Percentiles rank a stretch among this genome's conserved stretches.
phyloP scores from a whole-genome alignment of 1,140 invertebrate genomes.

The Kradibia gibbosae region DNA sequence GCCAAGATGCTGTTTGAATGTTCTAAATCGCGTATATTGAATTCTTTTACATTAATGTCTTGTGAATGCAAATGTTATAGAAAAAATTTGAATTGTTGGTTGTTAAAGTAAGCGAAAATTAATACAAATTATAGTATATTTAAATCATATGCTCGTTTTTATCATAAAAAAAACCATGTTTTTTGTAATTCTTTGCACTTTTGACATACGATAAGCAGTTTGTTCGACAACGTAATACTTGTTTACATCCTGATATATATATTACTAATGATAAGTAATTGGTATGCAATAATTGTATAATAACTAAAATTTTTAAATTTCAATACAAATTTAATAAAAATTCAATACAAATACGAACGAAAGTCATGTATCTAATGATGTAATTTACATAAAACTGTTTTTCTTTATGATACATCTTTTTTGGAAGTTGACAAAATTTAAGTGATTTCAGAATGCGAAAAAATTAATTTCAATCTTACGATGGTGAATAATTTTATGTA shows the following conservation, averaged over 20 bases:
- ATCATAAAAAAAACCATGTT: slow-evolving; percentile 15
- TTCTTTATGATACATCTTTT: too few species aligned
- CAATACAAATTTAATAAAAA: too few species aligned
- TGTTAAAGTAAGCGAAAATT: slow-evolving; percentile 8
- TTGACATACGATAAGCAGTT: not conserved
- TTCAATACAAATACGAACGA: too few species aligned
- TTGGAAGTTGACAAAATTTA: too few species aligned
- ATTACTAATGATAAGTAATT: too few species aligned
- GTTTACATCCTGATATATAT: not conserved
- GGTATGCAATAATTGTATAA: too few species aligned
- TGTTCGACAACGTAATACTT: not conserved
- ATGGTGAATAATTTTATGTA: too few species aligned
- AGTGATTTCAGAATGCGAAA: too few species aligned
- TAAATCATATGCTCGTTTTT: not conserved
- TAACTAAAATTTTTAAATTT: too few species aligned
- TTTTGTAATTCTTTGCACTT: slow-evolving; percentile 28
- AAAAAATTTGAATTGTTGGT: slow-evolving; percentile 37
- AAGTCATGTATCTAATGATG: too few species aligned
- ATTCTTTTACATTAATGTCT: slow-evolving; percentile 10
- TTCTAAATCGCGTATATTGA: slow-evolving; percentile 1
- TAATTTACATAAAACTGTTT: too few species aligned
- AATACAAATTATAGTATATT: not conserved
- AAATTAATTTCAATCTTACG: too few species aligned
- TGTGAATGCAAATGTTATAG: slow-evolving; percentile 8
- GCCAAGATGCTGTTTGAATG: slow-evolving; percentile 15